Percentiles rank a stretch among this genome's conserved stretches.
These are phyloP conservation scores for Dryobota labecula DNA, from an alignment of 2,888 invertebrate species.

Conservation along the genomic window DNA sequence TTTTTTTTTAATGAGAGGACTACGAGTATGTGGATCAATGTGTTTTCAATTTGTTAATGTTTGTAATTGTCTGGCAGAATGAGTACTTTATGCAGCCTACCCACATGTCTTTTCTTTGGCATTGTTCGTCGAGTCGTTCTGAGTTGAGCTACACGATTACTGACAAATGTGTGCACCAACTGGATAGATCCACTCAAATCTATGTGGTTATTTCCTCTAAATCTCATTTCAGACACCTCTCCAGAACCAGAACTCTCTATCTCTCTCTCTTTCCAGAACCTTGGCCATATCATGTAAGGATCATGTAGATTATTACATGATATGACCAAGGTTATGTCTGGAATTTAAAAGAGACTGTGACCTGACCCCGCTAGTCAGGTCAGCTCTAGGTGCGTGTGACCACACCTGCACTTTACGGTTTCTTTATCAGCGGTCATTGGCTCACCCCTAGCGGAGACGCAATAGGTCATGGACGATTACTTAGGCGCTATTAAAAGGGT, in stretches of 20 bases:
- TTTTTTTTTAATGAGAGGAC: neutral
- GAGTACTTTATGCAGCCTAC: neutral
- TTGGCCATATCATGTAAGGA: too few relatives aligned
- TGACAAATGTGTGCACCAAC: neutral
- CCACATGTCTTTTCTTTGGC: neutral
- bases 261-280: too few relatives aligned
- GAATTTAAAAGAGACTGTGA: conserved; percentile 1
- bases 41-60: neutral
- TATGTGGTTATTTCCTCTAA: neutral
- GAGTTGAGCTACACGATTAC: neutral
- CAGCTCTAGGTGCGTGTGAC: conserved; percentile 66
- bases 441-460: conserved; percentile 33
- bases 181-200: neutral
- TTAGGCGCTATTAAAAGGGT: conserved; percentile 36
- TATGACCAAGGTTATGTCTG: neutral
- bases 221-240: neutral
- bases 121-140: neutral
- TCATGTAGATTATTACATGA: too few relatives aligned
- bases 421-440: conserved; percentile 67
- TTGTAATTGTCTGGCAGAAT: too few relatives aligned
- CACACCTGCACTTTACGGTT: conserved; percentile 71
- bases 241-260: too few relatives aligned
- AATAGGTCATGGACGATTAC: conserved; percentile 64
- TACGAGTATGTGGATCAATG: neutral
- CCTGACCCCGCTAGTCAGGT: conserved; percentile 53